Evolutionary conservation across 2,797 vertebrate species (phyloP), one percentile per base, ranked within the genome.

Genomic region (Rousettus madagascariensis): DNA sequence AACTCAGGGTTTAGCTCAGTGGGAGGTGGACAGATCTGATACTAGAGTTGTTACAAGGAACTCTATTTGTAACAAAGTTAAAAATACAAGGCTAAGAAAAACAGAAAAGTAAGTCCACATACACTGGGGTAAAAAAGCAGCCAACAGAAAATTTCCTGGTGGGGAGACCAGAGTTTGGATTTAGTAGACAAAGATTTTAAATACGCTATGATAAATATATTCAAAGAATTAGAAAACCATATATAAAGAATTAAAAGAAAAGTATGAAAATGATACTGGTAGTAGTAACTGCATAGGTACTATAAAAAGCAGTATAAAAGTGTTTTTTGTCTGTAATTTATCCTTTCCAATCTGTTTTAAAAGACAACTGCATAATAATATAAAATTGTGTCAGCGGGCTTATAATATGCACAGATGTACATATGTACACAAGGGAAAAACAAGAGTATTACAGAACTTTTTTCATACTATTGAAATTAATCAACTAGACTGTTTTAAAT

Each of bases 211-310:
- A 46, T 49, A 66, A 87, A 61, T 84, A 28, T 38, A 38, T 84
- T 80, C 78, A 80, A 89, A 88, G 41, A 90, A 82, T 2, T 24
- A n/a, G 49, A 8, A 83, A 95, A 80, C 20, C 5, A 41, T 78
- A 49, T 66, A 33, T 41, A 90, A 66, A 65, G 24, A 91, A 78
- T 74, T 38, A 86, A 91, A 91, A 91, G 53, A 13, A 71, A 91
- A 90, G n/a, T 53, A 7, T 77, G 9, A 86, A 85, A 95, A 84
- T 59, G 41, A 53, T 85, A 59, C 19, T 38, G 20, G 17, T 33
- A 30, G 71, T 7, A 13, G 4, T 65, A 86, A 46, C 24, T 46
- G 2, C n/a, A 69, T 65, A 65, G 66, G 20, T 49, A 28, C 49
- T 57, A 65, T 88, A 57, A 88, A 85, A 71, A 33, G 38, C 55